Base-by-base conservation (phyloP, 2,888 invertebrate genomes). In the Tanytarsus gracilentus region DNA sequence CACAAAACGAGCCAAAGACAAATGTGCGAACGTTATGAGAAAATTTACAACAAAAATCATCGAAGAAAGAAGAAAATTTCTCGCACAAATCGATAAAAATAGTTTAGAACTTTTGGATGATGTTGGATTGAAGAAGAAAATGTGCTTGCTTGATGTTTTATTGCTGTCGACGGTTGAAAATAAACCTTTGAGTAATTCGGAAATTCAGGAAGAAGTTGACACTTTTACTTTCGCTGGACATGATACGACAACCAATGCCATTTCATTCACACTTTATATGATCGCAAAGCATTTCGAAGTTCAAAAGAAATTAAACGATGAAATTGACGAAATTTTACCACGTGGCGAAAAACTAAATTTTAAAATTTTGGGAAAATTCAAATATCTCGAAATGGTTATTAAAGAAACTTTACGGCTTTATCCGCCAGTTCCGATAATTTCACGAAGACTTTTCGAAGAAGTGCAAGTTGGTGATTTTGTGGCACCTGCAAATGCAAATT, bases 221-320 rank as follows among this genome's bases (percentile, higher is more conserved):
- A 83, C 83, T 0, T 81, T 83, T 65, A 79, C 82, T 78, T 83
- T 83, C 69, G 81, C 78, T 70, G 83, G 71, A 2, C 69, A 72
- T 61, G 70, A 73, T 60, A 74, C 74, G 3, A 73, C 72, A 26
- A 68, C 72, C 2, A 67, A 71, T 29, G 69, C 70, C 6, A 66
- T 75, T 16, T 67, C 68, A 52, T 75, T 73, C 70, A 62, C 71
- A 7, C 63, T 75, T 1, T 72, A 70, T 62, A 64, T 67, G 40
- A 64, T 75, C 30, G 72, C 73, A 2, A 69, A 68, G 48, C 63
- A 70, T 64, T 69, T 68, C 1, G 67, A 72, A 27, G 62, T 71
- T 29, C 74, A 75, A 65, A 58, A 69, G 16, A 70, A 68, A 65
- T 63, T 72, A 25, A 66, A 65, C 29, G 62, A 69, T 53, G 75